Conservation (phyloP, 2,113 vertebrate species). For the Planiliza haematocheilus region DNA sequence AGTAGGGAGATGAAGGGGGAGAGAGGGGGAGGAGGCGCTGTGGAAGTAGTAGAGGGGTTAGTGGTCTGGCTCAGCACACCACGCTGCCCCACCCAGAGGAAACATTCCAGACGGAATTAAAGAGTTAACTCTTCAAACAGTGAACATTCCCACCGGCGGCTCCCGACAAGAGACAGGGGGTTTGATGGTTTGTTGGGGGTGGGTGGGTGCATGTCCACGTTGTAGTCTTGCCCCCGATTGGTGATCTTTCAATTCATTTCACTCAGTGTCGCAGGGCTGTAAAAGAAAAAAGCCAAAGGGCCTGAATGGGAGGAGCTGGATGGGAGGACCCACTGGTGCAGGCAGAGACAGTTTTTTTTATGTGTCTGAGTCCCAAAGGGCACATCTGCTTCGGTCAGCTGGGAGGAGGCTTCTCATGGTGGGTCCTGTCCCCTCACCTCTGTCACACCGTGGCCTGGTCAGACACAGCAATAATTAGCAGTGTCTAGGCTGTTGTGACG, state of each 20-base stretch:
- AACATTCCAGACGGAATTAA: constrained; percentile 88
- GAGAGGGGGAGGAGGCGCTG: constrained; percentile 44
- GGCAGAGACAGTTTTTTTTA: constrained; percentile 72
- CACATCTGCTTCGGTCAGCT: constrained; percentile 73
- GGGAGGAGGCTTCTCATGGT: constrained; percentile 48
- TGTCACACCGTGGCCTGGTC: constrained; percentile 36
- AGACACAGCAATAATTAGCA: constrained; percentile 5
- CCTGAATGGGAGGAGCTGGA: constrained; percentile 64
- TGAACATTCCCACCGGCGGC: constrained; percentile 79
- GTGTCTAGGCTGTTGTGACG: constrained; percentile 8
- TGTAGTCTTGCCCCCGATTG: constrained; percentile 68
- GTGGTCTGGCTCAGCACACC: constrained; percentile 78
- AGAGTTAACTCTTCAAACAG: constrained; percentile 85
- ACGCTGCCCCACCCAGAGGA: constrained; percentile 84
- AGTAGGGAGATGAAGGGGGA: constrained; percentile 74
- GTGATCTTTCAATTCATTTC: constrained; percentile 79
- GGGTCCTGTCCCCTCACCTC: constrained; percentile 37
- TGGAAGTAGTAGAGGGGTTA: constrained; percentile 58
- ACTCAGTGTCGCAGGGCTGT: constrained; percentile 67
- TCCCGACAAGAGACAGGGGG: constrained; percentile 71
- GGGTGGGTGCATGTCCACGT: constrained; percentile 59
- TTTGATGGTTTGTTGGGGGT: constrained; percentile 51
- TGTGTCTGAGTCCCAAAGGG: constrained; percentile 73
- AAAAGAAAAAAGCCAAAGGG: constrained; percentile 73
- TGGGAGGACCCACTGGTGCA: constrained; percentile 50